Evolutionary conservation across 2,888 invertebrate genomes (phyloP).

Genomic region (Petrophora chlorosata): DNA sequence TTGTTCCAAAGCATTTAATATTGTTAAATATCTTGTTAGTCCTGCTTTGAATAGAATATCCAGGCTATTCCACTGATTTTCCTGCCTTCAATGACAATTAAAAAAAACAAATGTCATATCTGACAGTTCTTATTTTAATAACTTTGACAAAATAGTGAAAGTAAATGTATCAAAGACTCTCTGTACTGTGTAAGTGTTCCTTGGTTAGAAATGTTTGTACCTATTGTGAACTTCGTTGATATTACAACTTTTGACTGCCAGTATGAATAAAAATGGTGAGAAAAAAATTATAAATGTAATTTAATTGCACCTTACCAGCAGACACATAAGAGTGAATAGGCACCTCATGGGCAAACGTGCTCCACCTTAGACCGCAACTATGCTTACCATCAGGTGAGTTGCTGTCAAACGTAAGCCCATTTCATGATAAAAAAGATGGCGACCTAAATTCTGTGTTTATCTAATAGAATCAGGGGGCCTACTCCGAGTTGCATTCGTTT

Average conservation of each 20-base stretch:
- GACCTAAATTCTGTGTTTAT: too few species aligned
- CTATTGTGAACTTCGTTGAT: slow-evolving; percentile 29
- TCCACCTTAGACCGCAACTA: too few species aligned
- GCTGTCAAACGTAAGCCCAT: too few species aligned
- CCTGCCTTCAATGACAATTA: slow-evolving; percentile 2
- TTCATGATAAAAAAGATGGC: background rate
- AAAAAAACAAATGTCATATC: slow-evolving; percentile 15
- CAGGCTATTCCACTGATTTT: background rate
- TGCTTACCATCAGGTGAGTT: too few species aligned
- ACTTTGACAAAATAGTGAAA: background rate
- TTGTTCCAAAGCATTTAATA: slow-evolving; percentile 68
- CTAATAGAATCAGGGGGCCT: too few species aligned
- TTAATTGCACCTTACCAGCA: background rate
- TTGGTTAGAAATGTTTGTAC: too few species aligned
- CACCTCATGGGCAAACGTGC: too few species aligned
- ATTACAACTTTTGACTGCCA: slow-evolving; percentile 51
- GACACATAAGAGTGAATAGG: too few species aligned
- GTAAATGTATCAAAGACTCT: background rate
- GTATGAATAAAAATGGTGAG: slow-evolving; percentile 41
- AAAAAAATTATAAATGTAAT: background rate
- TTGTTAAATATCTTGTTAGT: slow-evolving; percentile 10
- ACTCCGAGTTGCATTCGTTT: too few species aligned
- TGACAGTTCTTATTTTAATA: background rate
- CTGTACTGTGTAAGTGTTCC: slow-evolving; percentile 14
- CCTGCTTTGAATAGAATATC: background rate